Evolutionary conservation across 2,888 invertebrate genomes (phyloP), one percentile per base, ranked within the genome.

Genomic region (Tolmerus cingulatus): DNA sequence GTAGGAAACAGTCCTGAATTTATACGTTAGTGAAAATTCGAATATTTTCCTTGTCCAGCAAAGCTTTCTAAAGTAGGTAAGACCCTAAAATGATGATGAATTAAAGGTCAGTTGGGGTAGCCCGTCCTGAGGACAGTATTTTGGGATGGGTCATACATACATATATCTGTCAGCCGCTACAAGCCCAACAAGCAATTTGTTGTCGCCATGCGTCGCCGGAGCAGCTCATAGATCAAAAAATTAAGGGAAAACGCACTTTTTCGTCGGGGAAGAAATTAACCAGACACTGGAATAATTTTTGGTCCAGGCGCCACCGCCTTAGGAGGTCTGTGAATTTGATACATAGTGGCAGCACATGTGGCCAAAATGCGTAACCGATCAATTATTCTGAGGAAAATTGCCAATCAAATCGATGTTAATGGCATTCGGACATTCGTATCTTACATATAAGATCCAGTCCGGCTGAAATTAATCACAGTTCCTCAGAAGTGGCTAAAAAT

Each of bases 251-350:
- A 81, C 40, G 27, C 46, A 81, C 51, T 51, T 14, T 81, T 51
- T 43, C 40, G 34, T n/a, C 55, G 14, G 51, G 34, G n/a, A 51
- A 81, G 81, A 81, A 55, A 81, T 81, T 55, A 81, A 81, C 27
- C 81, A 81, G 81, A 81, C 81, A 55, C 81, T 81, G 55, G 0
- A 14, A 14, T 16, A 55, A 27, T 23, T 66, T 27, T 19, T 46
- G 23, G 8, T 66, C 27, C n/a, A 86, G 86, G 86, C 86, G 86
- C 86, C 86, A 77, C 55, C 74, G 74, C 86, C 86, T 76, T 86
- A 86, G 86, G 86, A 76, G 86, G 86, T 86, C 86, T 76, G 37
- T 77, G 14, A 74, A 34, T 76, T 37, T 51, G 74, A 46, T 51
- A 27, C 51, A 76, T 76, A 19, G 19, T 37, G 30, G 23, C 37